phyloP scores from a whole-genome alignment of 2,797 vertebrate species.

The Merluccius polli region DNA sequence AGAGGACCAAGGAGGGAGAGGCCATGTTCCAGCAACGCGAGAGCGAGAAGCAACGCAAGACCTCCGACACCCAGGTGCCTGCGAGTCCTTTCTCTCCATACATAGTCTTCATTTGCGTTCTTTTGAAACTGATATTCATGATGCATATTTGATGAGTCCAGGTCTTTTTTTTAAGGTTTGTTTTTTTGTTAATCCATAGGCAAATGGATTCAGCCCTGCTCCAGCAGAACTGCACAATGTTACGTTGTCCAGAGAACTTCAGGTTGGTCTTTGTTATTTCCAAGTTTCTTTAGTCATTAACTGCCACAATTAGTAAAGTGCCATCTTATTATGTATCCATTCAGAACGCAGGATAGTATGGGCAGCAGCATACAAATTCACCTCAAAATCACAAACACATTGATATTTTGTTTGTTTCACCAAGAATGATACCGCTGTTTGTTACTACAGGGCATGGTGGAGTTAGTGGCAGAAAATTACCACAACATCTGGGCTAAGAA shows the following conservation, averaged over 20 bases:
- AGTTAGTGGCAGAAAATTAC: slow-evolving; percentile 96
- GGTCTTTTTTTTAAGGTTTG: not conserved
- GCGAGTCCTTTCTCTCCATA: not conserved
- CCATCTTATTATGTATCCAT: not conserved
- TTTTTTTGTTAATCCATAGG: slow-evolving; percentile 62
- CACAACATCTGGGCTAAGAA: slow-evolving; percentile 99
- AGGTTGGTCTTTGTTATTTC: slow-evolving; percentile 70
- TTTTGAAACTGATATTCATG: not conserved
- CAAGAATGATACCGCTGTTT: not conserved
- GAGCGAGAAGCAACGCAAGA: slow-evolving; percentile 85
- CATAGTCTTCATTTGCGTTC: not conserved
- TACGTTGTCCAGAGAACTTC: slow-evolving; percentile 88
- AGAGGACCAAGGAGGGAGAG: slow-evolving; percentile 93
- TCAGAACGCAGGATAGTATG: not conserved
- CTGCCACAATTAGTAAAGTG: not conserved
- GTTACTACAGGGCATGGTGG: slow-evolving; percentile 86
- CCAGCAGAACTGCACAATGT: slow-evolving; percentile 90
- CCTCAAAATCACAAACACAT: not conserved
- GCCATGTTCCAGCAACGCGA: slow-evolving; percentile 84
- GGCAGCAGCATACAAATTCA: not conserved
- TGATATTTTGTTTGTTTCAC: not conserved
- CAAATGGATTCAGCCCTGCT: slow-evolving; percentile 81
- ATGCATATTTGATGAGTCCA: not conserved
- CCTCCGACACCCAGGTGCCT: slow-evolving; percentile 81
- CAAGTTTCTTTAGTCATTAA: not conserved